phyloP scores from a whole-genome alignment of 2,113 vertebrate species.

The Archilochus colubris region DNA sequence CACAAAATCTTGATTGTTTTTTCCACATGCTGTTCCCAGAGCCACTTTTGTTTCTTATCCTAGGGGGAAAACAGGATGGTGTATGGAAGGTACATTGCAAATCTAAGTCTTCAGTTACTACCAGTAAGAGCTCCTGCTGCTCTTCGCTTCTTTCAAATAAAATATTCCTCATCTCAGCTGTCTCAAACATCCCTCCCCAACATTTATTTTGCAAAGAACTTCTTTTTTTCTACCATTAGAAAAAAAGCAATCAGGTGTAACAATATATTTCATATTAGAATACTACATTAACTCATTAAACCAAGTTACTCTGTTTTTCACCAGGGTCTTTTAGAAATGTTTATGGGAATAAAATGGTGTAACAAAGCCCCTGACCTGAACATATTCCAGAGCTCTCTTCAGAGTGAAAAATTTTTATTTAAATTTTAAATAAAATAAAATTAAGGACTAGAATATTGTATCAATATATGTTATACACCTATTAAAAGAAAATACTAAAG shows the following conservation, averaged over 20 bases:
- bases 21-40: background rate
- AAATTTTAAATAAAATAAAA: background rate
- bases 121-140: background rate
- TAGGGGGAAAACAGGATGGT: background rate
- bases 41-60: conserved; percentile 22
- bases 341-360: background rate
- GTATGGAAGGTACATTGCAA: background rate
- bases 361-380: background rate
- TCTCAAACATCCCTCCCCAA: background rate
- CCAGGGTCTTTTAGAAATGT: background rate
- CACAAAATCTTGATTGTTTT: background rate
- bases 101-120: background rate
- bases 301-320: background rate
- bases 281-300: background rate
- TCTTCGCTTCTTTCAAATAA: background rate
- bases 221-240: background rate
- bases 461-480: background rate
- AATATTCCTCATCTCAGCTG: background rate
- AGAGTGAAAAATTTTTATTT: background rate
- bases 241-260: background rate
- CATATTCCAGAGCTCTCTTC: background rate
- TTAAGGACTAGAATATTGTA: background rate
- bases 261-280: background rate
- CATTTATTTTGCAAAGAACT: background rate
- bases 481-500: background rate